Conservation (phyloP, 2,113 vertebrate species). For the Amazona guildingii region DNA sequence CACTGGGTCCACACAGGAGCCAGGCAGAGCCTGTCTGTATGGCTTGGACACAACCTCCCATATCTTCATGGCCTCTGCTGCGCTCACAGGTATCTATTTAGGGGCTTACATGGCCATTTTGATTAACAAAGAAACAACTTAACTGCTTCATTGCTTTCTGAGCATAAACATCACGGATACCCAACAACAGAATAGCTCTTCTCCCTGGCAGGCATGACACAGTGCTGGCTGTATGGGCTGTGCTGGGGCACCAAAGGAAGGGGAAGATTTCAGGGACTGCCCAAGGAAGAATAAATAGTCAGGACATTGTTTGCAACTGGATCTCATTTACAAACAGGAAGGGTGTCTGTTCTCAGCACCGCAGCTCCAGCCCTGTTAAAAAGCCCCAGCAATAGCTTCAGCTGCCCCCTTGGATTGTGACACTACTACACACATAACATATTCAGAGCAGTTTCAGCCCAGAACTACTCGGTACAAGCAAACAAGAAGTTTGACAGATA, state of each 20-base stretch:
- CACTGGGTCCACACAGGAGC: not conserved
- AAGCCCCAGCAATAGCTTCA: not conserved
- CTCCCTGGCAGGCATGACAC: rapidly evolving
- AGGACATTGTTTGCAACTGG: not conserved
- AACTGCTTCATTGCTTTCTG: not conserved
- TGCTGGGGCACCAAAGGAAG: not conserved
- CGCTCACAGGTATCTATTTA: rapidly evolving
- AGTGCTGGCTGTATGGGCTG: rapidly evolving
- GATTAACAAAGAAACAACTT: not conserved
- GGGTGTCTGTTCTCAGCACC: not conserved
- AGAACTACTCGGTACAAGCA: not conserved
- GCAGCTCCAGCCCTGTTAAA: not conserved
- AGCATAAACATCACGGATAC: not conserved
- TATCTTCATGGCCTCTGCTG: not conserved
- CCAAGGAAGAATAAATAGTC: not conserved
- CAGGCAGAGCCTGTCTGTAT: not conserved
- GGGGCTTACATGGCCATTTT: not conserved
- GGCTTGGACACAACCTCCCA: not conserved
- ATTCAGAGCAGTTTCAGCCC: not conserved
- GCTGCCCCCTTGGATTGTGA: not conserved
- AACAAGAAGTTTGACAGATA: not conserved
- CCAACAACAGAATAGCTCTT: not conserved
- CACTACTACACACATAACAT: too few relatives aligned
- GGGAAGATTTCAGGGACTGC: not conserved
- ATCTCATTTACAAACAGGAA: not conserved